Evolutionary conservation across 2,888 invertebrate species (phyloP).

Genomic region (Microctonus aethiopoides): DNA sequence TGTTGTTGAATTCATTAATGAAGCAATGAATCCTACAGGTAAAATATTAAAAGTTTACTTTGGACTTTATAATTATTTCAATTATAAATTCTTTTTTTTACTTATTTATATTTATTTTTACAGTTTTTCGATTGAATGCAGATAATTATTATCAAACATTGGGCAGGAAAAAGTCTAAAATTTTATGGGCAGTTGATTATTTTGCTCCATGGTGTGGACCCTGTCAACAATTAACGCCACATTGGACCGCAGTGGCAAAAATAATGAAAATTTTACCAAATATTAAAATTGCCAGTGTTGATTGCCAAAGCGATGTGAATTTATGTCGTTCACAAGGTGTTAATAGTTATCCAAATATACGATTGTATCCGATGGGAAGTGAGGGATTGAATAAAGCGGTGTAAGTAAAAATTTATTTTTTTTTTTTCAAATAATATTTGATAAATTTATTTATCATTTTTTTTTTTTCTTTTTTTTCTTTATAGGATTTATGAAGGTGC

Average conservation of each 20-base stretch:
- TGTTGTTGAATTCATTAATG: conserved; percentile 76
- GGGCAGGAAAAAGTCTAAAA: conserved; percentile 68
- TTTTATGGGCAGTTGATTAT: conserved; percentile 78
- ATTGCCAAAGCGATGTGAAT: conserved; percentile 73
- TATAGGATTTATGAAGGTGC: conserved; percentile 73
- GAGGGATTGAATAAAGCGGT: conserved; percentile 68
- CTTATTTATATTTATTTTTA: conserved; percentile 34
- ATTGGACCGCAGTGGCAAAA: conserved; percentile 76
- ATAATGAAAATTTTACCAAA: conserved; percentile 65
- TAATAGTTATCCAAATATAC: conserved; percentile 76
- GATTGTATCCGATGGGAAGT: conserved; percentile 74
- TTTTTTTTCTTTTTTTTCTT: conserved; percentile 25
- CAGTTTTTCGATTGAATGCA: conserved; percentile 71
- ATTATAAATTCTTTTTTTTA: conserved; percentile 4
- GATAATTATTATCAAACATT: conserved; percentile 70
- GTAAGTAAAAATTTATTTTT: conserved; percentile 64
- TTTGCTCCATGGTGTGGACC: conserved; percentile 82
- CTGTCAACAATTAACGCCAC: conserved; percentile 76
- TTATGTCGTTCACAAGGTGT: conserved; percentile 73
- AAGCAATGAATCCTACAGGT: conserved; percentile 70
- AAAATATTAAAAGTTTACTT: conserved; percentile 19
- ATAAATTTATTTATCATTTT: conserved; percentile 18
- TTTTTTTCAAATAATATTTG: conserved; percentile 20
- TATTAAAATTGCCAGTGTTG: conserved; percentile 74
- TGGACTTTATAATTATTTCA: background rate